Evolutionary conservation across 1,140 invertebrate species (phyloP), one percentile per base, ranked within the genome.

Genomic region (Dufourea novaeangliae): DNA sequence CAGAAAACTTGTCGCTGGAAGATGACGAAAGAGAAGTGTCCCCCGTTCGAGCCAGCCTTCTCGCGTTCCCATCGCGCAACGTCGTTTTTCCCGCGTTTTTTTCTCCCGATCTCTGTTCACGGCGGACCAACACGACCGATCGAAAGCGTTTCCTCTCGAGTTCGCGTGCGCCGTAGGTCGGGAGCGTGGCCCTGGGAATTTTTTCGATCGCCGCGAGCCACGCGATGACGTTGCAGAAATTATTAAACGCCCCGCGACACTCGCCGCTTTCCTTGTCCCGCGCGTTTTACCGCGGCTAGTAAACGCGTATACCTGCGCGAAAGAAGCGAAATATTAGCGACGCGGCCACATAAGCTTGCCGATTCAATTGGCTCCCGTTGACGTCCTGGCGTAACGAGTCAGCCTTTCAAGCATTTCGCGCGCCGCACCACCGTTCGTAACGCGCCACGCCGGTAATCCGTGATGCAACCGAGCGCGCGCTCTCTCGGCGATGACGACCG

Each of bases 181-280:
- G n/a, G n/a, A 54, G 46, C 70, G 80, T 61, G 57, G 80, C 63
- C 79, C 46, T 34, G 72, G 41, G 41, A 17, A 50, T 54, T 25
- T 66, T n/a, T 66, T 77, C 17, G 25, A 22, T 41, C 11, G 20
- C 17, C n/a, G 12, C 27, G 27, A 7, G 1, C 20, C 39, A 56
- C 32, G n/a, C 8, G 22, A 57, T 57, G 63, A 75, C 72, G n/a
- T 14, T 0, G 25, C 63, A 8, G 14, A 39, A 67, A 44, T 41
- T 32, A 56, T 56, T 32, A 34, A n/a, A 32, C 20, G 2, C 56
- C 29, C 22, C 17, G 5, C 12, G 29, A 32, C 10, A 32, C 39
- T 46, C n/a, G 39, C 57, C 0, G 68, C 59, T 59, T 59, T 12
- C 7, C 8, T 1, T 8, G 2, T 62, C 14, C n/a, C 8, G 10